A percentile compares a stretch with the other conserved stretches of the same genome.
These are phyloP conservation scores for Miltochrista miniata DNA, from an alignment of 2,888 invertebrate species.

Conservation along the genomic window DNA sequence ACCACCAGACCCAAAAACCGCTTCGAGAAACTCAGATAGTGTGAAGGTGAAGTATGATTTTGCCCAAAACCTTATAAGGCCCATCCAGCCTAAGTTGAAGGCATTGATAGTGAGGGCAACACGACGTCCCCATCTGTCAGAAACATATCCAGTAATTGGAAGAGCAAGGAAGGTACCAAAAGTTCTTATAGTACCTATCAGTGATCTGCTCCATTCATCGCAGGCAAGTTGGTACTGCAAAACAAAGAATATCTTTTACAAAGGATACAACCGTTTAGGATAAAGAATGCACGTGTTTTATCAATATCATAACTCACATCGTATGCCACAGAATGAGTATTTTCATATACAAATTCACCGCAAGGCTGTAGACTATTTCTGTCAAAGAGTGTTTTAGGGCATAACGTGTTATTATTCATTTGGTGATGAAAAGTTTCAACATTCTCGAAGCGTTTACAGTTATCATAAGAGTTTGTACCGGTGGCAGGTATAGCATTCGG, in stretches of 20 bases:
- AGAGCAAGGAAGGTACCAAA: conserved; percentile 86
- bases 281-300: too few relatives aligned
- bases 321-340: conserved; percentile 62
- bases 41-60: conserved; percentile 86
- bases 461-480: conserved; percentile 53
- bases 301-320: conserved; percentile 53
- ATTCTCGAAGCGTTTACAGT: conserved; percentile 69
- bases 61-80: conserved; percentile 83
- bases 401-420: conserved; percentile 31
- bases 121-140: conserved; percentile 88
- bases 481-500: conserved; percentile 66
- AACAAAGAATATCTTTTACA: background rate
- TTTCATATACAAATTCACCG: conserved; percentile 56
- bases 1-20: conserved; percentile 85
- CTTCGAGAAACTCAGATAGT: conserved; percentile 86
- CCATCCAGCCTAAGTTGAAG: conserved; percentile 84
- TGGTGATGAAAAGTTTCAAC: background rate
- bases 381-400: conserved; percentile 59
- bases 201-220: conserved; percentile 86
- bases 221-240: conserved; percentile 84
- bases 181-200: conserved; percentile 88
- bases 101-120: conserved; percentile 82
- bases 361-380: conserved; percentile 38
- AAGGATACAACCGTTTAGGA: too few relatives aligned
- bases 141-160: conserved; percentile 86